phyloP scores from a whole-genome alignment of 2,113 vertebrate genomes.

The Gobio gobio region DNA sequence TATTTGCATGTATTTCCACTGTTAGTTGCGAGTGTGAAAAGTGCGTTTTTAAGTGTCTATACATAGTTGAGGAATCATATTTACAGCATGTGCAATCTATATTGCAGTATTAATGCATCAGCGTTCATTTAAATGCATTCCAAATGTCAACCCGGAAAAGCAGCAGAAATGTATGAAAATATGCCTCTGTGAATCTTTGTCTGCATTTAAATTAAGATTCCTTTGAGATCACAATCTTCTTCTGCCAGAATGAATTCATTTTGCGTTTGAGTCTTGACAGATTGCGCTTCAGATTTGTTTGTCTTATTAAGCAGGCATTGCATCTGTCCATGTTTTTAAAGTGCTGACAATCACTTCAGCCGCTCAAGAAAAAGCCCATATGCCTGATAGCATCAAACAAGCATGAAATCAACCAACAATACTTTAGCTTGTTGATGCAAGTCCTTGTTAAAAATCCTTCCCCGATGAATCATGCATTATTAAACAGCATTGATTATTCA shows the following conservation, averaged over 20 bases:
- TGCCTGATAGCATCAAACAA: not conserved
- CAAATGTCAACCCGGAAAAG: not conserved
- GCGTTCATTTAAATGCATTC: not conserved
- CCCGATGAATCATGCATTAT: not conserved
- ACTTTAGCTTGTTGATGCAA: not conserved
- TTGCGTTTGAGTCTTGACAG: constrained; percentile 55
- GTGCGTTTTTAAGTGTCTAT: not conserved
- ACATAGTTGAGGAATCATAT: not conserved
- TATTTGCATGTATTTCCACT: not conserved
- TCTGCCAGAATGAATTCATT: constrained; percentile 59
- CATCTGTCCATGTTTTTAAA: constrained; percentile 26
- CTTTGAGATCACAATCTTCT: constrained; percentile 58
- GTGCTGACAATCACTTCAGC: not conserved
- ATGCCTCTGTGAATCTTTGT: constrained; percentile 65
- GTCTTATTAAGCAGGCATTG: constrained; percentile 12
- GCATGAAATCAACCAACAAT: not conserved
- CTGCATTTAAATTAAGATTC: constrained; percentile 66
- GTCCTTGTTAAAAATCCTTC: not conserved
- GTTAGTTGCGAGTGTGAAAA: not conserved
- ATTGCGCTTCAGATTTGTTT: constrained; percentile 45
- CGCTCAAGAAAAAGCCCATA: not conserved
- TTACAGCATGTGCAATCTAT: not conserved
- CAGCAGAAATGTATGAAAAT: constrained; percentile 62
- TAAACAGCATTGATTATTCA: not conserved
- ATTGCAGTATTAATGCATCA: not conserved